Evolutionary conservation across 2,113 vertebrate species (phyloP).

Genomic region (Pongo abelii): DNA sequence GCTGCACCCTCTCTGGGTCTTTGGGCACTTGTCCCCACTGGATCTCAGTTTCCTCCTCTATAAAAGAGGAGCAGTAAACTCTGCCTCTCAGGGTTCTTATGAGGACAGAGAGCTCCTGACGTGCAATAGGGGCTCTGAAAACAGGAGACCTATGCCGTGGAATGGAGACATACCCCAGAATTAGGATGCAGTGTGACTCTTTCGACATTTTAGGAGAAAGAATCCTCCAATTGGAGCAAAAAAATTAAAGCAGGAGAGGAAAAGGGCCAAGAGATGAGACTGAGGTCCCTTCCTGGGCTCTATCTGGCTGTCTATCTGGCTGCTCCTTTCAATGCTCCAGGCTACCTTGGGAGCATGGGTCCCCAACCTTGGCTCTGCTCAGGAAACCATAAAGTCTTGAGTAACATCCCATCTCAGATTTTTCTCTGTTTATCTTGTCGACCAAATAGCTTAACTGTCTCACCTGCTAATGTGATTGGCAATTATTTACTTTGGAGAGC

Average conservation of each 20-base stretch:
- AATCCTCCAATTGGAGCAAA: background rate
- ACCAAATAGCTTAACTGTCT: conserved; percentile 33
- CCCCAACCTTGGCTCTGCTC: background rate
- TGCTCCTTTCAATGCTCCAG: background rate
- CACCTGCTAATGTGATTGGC: conserved; percentile 48
- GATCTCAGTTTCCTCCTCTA: background rate
- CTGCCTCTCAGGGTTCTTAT: background rate
- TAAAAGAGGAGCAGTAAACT: background rate
- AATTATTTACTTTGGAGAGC: conserved; percentile 76
- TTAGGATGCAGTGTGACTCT: background rate
- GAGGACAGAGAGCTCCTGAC: background rate
- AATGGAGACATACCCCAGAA: background rate
- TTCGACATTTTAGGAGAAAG: background rate
- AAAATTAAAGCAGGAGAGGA: background rate
- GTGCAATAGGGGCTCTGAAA: background rate
- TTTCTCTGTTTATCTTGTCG: conserved; percentile 66
- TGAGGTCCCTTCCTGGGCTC: background rate
- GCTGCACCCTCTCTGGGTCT: background rate
- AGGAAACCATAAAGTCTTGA: conserved; percentile 63
- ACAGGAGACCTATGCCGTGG: background rate
- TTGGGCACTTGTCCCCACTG: background rate
- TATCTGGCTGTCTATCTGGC: fast-evolving
- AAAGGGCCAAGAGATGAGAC: background rate
- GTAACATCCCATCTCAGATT: conserved; percentile 65
- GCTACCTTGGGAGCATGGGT: background rate